Conservation (phyloP, 2,888 invertebrate species). For the Chalcosyrphus nemorum region DNA sequence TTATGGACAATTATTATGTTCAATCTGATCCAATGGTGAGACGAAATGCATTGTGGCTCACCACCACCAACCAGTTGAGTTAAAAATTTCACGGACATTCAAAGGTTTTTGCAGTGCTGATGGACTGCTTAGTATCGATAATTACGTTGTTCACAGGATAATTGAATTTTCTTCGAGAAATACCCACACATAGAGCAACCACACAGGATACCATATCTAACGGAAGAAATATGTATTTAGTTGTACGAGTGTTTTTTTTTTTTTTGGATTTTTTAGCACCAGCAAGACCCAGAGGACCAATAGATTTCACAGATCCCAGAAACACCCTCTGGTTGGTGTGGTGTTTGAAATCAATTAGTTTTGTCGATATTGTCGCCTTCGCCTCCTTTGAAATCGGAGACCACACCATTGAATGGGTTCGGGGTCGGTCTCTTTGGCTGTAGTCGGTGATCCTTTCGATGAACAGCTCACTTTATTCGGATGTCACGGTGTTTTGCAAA, state of each 20-base stretch:
- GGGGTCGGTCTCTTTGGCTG: conserved; percentile 51
- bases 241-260: conserved; percentile 34
- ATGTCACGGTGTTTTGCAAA: conserved; percentile 76
- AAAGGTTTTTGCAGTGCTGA: conserved; percentile 7
- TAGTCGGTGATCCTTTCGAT: conserved; percentile 55
- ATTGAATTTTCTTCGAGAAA: conserved; percentile 48
- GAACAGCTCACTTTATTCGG: conserved; percentile 67
- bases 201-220: conserved; percentile 61
- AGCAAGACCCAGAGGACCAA: conserved; percentile 74
- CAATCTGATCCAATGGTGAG: conserved; percentile 79
- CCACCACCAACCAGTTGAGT: conserved; percentile 53
- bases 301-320: conserved; percentile 74
- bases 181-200: conserved; percentile 16
- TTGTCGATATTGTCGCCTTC: conserved; percentile 81
- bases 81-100: conserved; percentile 59
- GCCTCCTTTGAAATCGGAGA: conserved; percentile 74
- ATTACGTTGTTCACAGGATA: conserved; percentile 71
- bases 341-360: conserved; percentile 82
- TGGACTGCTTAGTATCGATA: conserved; percentile 61
- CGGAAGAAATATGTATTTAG: conserved; percentile 59
- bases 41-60: conserved; percentile 74
- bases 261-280: no score
- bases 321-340: conserved; percentile 70
- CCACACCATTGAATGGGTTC: conserved; percentile 45
- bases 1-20: conserved; percentile 80